A percentile compares a stretch with the other conserved stretches of the same genome.
phyloP scores from a whole-genome alignment of 2,888 invertebrate genomes.

The Keiferia lycopersicella region DNA sequence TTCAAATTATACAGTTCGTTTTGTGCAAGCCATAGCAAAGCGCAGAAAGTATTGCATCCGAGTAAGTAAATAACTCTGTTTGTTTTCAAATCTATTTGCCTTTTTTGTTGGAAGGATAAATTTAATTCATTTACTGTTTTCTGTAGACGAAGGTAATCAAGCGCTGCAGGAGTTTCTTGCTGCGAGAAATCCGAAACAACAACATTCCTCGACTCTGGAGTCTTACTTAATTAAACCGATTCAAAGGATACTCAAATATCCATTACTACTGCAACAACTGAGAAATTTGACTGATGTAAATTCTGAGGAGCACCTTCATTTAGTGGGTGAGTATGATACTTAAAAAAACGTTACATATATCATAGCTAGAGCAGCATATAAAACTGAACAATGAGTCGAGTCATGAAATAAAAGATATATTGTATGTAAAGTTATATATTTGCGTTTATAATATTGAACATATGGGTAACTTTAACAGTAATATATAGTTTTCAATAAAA shows the following conservation, averaged over 20 bases:
- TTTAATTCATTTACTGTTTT: slow-evolving; percentile 23
- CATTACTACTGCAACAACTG: slow-evolving; percentile 95
- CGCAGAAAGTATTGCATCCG: slow-evolving; percentile 98
- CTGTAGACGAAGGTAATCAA: slow-evolving; percentile 95
- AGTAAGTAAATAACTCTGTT: slow-evolving; percentile 85
- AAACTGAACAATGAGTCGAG: too few species aligned
- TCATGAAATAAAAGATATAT: too few species aligned
- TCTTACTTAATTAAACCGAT: slow-evolving; percentile 99
- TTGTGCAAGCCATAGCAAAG: slow-evolving; percentile 99
- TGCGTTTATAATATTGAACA: too few species aligned
- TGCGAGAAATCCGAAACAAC: slow-evolving; percentile 96
- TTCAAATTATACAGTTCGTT: slow-evolving; percentile 99
- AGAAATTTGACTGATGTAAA: slow-evolving; percentile 95
- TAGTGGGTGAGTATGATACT: slow-evolving; percentile 85
- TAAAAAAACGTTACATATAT: too few species aligned
- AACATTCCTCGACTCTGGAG: slow-evolving; percentile 97
- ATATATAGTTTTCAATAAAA: too few species aligned
- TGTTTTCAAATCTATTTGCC: slow-evolving; percentile 6
- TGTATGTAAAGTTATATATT: too few species aligned
- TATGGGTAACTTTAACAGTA: too few species aligned
- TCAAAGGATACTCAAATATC: slow-evolving; percentile 98
- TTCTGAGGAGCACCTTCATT: slow-evolving; percentile 96
- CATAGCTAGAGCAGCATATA: too few species aligned
- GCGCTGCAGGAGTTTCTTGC: slow-evolving; percentile 97
- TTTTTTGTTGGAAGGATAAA: slow-evolving; percentile 11